A percentile compares a stretch with the other conserved stretches of the same genome.
Evolutionary conservation across 2,113 vertebrate species (phyloP).

Genomic region (Epinephelus moara): DNA sequence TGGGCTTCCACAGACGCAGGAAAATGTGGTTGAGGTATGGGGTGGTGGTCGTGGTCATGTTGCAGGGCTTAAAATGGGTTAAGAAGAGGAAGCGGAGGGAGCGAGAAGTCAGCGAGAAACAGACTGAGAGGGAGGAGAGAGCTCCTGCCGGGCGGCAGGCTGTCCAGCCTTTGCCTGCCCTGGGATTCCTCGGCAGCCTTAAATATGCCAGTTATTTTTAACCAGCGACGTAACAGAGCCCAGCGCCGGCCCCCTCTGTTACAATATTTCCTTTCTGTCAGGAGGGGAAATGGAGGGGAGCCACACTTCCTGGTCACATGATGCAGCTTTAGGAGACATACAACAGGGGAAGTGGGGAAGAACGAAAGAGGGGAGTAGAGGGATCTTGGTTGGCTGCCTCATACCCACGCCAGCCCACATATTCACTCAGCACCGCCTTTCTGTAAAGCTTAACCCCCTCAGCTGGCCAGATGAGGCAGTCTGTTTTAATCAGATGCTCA

Average conservation of each 20-base stretch:
- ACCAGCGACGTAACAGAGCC: slow-evolving; percentile 90
- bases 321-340: slow-evolving; percentile 81
- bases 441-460: slow-evolving; percentile 81
- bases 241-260: slow-evolving; percentile 88
- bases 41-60: slow-evolving; percentile 47
- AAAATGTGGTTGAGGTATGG: slow-evolving; percentile 41
- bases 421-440: slow-evolving; percentile 50
- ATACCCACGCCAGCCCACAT: slow-evolving; percentile 60
- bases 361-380: slow-evolving; percentile 49
- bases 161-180: slow-evolving; percentile 91
- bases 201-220: slow-evolving; percentile 99
- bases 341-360: slow-evolving; percentile 59
- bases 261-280: slow-evolving; percentile 95
- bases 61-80: slow-evolving; percentile 28
- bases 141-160: slow-evolving; percentile 81
- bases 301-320: slow-evolving; percentile 98
- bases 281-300: slow-evolving; percentile 95
- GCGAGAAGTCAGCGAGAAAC: slow-evolving; percentile 51
- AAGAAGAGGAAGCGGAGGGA: slow-evolving; percentile 44
- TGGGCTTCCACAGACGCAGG: slow-evolving; percentile 33
- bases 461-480: slow-evolving; percentile 73
- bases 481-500: slow-evolving; percentile 81
- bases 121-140: slow-evolving; percentile 56
- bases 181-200: slow-evolving; percentile 97
- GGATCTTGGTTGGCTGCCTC: slow-evolving; percentile 62